phyloP scores from a whole-genome alignment of 2,797 vertebrate species.

The Astyanax mexicanus region DNA sequence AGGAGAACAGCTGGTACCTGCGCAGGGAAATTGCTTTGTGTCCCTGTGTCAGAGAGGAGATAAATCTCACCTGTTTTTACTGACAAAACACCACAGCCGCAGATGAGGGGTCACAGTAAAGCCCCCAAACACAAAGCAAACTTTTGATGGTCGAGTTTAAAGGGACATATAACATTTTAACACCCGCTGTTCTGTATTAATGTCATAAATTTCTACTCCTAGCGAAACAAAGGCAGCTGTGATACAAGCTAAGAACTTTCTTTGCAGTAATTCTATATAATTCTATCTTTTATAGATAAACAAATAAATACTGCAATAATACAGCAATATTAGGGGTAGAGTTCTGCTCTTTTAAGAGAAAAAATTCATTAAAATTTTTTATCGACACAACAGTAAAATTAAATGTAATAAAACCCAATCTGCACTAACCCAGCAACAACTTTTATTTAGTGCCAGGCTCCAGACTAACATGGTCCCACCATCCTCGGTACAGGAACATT shows the following conservation, averaged over 20 bases:
- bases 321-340: not conserved
- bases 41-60: constrained; percentile 54
- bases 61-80: constrained; percentile 65
- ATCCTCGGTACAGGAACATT: too few relatives aligned
- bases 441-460: too few relatives aligned
- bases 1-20: constrained; percentile 49
- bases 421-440: too few relatives aligned
- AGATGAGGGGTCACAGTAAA: constrained; percentile 24
- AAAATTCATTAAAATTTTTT: too few relatives aligned
- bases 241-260: not conserved
- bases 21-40: constrained; percentile 67
- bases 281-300: not conserved
- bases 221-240: too few relatives aligned
- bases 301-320: not conserved
- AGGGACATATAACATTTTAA: not conserved
- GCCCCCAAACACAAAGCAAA: constrained; percentile 2
- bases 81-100: constrained; percentile 16
- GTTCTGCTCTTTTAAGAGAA: not conserved
- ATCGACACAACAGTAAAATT: too few relatives aligned
- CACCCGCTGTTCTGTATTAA: not conserved
- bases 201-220: not conserved
- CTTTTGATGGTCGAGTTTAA: constrained; percentile 2
- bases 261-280: not conserved
- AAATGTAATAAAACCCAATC: too few relatives aligned
- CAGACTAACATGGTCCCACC: too few relatives aligned